phyloP scores from a whole-genome alignment of 2,888 invertebrate species.

The Ophraella communa region DNA sequence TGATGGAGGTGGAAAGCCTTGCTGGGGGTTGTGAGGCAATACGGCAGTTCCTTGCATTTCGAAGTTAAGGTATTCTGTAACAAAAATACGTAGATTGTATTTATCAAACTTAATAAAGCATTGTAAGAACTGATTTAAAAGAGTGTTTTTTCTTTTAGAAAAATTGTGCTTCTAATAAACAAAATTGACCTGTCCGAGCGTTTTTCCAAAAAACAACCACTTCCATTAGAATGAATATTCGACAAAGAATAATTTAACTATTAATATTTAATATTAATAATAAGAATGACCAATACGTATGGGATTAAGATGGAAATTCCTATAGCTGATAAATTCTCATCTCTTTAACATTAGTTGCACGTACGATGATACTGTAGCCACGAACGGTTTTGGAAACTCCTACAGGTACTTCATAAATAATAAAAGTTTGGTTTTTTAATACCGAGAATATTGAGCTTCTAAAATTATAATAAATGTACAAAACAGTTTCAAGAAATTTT shows the following conservation, averaged over 20 bases:
- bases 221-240: too few relatives aligned
- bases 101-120: not conserved
- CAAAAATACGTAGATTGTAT: constrained; percentile 39
- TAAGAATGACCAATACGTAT: too few relatives aligned
- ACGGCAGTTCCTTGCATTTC: constrained; percentile 59
- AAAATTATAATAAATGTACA: not conserved
- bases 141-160: too few relatives aligned
- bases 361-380: not conserved
- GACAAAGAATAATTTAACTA: too few relatives aligned
- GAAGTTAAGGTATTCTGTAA: constrained; percentile 55
- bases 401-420: not conserved
- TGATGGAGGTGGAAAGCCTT: constrained; percentile 55
- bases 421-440: not conserved
- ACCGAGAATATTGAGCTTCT: not conserved
- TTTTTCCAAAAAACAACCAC: too few relatives aligned
- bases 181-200: too few relatives aligned
- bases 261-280: too few relatives aligned
- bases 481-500: not conserved
- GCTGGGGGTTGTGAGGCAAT: constrained; percentile 56
- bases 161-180: too few relatives aligned
- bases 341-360: not conserved
- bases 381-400: not conserved
- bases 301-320: not conserved
- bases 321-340: not conserved
- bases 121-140: too few relatives aligned